Evolutionary conservation across 2,888 invertebrate genomes (phyloP), one percentile per base, ranked within the genome.

Genomic region (Ashinkailepas kermadecensis): DNA sequence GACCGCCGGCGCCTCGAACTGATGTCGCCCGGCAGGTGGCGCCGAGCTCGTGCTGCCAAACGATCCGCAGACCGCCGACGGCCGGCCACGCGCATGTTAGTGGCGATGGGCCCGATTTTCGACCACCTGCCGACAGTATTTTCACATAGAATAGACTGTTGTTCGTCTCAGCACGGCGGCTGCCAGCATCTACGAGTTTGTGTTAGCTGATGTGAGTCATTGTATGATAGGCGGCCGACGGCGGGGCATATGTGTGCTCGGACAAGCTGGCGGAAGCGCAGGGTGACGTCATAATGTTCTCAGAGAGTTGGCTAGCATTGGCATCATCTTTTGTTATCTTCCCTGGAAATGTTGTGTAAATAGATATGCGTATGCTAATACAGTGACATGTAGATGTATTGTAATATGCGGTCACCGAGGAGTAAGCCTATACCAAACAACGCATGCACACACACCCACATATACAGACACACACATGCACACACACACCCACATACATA

Each of bases 251-350:
- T 39, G 39, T 39, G 39, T 39, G 39, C 39, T 39, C 4, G 39
- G 39, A 39, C 39, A 39, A 4, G 39, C 39, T 39, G 39, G 39
- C 39, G 39, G 39, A 39, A 39, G 39, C 39, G 39, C 39, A 39
- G 39, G 39, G 39, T 12, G 25, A 11, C n/a, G 67, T 67, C 67
- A 67, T 67, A 25, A 67, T 74, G 74, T 74, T 74, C 39, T 74
- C 74, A 74, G 21, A 18, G 10, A 65, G 23, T 54, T 18, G 18
- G 74, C 18, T 54, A 21, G 74, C 54, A 10, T 74, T 18, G 15
- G 18, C 15, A 12, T 74, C 74, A 74, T 74, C 74, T 74, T 74
- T 74, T 54, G 74, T 74, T 74, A 74, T 54, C 54, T 74, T 74
- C 54, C 74, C 18, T 18, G 18, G 54, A 74, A 74, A 13, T 54